These are phyloP conservation scores for Coturnix japonica DNA, from an alignment of 2,113 vertebrate genomes.

Conservation along the genomic window DNA sequence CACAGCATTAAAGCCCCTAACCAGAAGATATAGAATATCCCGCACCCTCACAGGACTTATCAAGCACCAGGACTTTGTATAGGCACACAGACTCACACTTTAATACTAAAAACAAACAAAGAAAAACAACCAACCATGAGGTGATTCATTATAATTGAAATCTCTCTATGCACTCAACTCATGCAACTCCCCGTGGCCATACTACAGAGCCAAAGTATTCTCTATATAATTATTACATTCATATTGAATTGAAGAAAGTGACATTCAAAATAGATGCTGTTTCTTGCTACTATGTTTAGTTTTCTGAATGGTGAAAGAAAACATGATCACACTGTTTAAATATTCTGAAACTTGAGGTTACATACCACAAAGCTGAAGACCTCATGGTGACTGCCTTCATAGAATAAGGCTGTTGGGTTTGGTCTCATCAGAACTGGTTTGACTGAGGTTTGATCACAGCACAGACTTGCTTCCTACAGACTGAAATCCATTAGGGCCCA, in stretches of 20 bases:
- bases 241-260: neutral
- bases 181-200: rapidly evolving
- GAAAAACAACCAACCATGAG: neutral
- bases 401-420: neutral
- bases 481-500: neutral
- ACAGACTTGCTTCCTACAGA: neutral
- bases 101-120: neutral
- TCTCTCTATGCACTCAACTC: neutral
- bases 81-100: neutral
- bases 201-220: neutral
- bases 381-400: neutral
- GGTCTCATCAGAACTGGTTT: neutral
- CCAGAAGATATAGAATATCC: rapidly evolving
- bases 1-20: neutral
- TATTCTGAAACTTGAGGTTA: neutral
- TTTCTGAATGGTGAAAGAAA: constrained; percentile 15
- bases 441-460: neutral
- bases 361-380: constrained; percentile 20
- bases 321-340: neutral
- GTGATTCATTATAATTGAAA: neutral
- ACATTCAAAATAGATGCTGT: neutral
- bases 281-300: neutral
- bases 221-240: neutral
- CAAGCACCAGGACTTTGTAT: neutral
- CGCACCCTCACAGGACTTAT: neutral